Base-by-base conservation (phyloP, 2,888 invertebrate genomes). In the Muschampia plurimacula region DNA sequence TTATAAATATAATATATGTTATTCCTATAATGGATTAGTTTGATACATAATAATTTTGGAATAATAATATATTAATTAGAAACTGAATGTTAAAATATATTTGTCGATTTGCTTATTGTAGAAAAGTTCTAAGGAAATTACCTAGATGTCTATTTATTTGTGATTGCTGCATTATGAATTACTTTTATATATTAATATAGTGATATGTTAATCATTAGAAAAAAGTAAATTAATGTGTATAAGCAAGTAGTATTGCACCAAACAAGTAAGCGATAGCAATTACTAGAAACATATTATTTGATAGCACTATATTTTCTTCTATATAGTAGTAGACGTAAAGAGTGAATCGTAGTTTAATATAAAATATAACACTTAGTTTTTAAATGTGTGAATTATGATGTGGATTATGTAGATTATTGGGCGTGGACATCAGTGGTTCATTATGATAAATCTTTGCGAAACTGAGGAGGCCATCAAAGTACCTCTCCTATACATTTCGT, bases 391-490 rank as follows among this genome's bases (percentile, higher is more conserved):
- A 52, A 59, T 36, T 46, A 66, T 60, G 36, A 41, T 4, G 6
- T 44, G 64, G 64, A 77, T 75, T 73, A 72, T 67, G 74, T 74
- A 74, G 70, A 57, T 73, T 72, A 55, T 63, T 76, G 84, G 90
- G 87, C 89, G 92, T 91, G 89, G 87, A 87, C 87, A 82, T 81
- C 77, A 78, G 78, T 80, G 76, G 13, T 67, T 49, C 32, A 68
- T 57, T 49, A 59, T 79, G 91, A 88, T 89, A 88, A 82, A 77
- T 87, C 82, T 78, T 82, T 78, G 75, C 83, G 83, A 85, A 87
- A 84, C 82, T 85, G 74, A 81, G 89, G 93, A 92, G 93, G 91
- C 91, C 90, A 87, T 87, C 88, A 84, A 86, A 85, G 88, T 84
- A 84, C 73, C 62, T 77, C 69, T 63, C 49, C 10, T 52, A 60